phyloP scores from a whole-genome alignment of 2,113 vertebrate species.

The Proterorhinus semilunaris region DNA sequence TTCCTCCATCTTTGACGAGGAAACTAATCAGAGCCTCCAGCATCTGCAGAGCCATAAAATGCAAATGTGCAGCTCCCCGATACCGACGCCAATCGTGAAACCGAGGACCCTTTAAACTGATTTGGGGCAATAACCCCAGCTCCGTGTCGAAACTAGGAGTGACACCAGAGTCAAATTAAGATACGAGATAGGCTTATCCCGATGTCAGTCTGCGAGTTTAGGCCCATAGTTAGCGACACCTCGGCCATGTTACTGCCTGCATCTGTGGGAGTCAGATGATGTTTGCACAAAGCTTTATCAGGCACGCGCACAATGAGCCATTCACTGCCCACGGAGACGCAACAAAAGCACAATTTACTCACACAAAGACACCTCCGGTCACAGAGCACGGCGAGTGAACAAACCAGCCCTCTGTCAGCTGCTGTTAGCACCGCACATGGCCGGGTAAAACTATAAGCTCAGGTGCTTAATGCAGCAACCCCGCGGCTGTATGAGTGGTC shows the following conservation, averaged over 20 bases:
- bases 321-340: conserved; percentile 50
- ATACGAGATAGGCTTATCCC: conserved; percentile 32
- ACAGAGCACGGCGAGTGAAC: conserved; percentile 40
- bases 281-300: conserved; percentile 63
- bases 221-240: conserved; percentile 44
- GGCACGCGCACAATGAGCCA: conserved; percentile 62
- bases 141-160: conserved; percentile 21
- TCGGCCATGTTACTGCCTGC: conserved; percentile 23
- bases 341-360: conserved; percentile 66
- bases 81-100: conserved; percentile 69
- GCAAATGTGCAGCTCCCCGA: conserved; percentile 74
- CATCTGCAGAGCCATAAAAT: conserved; percentile 82
- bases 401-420: conserved; percentile 18
- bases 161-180: conserved; percentile 10
- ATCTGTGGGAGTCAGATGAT: conserved; percentile 44
- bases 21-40: conserved; percentile 67
- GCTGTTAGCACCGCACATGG: conserved; percentile 14
- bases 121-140: not conserved
- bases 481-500: no score
- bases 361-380: conserved; percentile 63
- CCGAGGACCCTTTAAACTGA: conserved; percentile 48
- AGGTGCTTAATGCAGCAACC: not conserved
- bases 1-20: conserved; percentile 27
- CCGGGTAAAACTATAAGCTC: conserved; percentile 4
- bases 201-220: conserved; percentile 18